These are phyloP conservation scores for Meloidogyne chitwoodi DNA, from an alignment of 1,140 invertebrate species.

Conservation along the genomic window DNA sequence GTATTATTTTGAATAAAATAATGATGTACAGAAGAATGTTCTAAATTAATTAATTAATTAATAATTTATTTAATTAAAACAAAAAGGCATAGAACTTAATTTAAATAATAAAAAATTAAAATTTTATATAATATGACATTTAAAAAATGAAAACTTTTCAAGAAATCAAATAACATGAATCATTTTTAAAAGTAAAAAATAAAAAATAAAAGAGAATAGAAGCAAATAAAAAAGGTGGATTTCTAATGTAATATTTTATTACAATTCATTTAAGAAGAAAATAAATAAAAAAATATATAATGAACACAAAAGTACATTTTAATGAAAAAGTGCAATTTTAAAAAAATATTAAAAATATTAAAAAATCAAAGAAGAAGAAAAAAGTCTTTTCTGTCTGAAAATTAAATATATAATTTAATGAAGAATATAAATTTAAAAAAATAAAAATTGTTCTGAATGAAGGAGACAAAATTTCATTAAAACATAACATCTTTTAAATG, in stretches of 20 bases:
- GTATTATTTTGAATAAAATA: too few relatives aligned
- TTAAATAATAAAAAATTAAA: neutral
- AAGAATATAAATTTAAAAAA: neutral
- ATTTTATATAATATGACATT: neutral
- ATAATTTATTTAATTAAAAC: too few relatives aligned
- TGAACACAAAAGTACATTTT: neutral
- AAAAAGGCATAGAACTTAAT: too few relatives aligned
- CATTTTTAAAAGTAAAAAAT: neutral
- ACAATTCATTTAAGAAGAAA: neutral
- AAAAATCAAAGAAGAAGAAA: neutral
- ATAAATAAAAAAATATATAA: neutral
- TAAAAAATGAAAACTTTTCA: neutral
- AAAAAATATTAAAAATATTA: neutral
- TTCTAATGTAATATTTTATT: neutral
- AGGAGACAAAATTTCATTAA: too few relatives aligned
- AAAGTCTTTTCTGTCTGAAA: too few relatives aligned
- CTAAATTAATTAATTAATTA: too few relatives aligned
- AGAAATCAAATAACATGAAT: neutral
- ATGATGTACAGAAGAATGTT: neutral
- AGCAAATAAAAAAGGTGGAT: neutral
- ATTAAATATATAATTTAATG: neutral
- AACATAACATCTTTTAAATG: too few relatives aligned
- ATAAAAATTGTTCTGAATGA: too few relatives aligned
- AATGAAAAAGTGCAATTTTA: neutral
- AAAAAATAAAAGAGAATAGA: neutral